A percentile compares a stretch with the other conserved stretches of the same genome.
Conservation (phyloP, 2,113 vertebrate species). For the Probosciger aterrimus region DNA sequence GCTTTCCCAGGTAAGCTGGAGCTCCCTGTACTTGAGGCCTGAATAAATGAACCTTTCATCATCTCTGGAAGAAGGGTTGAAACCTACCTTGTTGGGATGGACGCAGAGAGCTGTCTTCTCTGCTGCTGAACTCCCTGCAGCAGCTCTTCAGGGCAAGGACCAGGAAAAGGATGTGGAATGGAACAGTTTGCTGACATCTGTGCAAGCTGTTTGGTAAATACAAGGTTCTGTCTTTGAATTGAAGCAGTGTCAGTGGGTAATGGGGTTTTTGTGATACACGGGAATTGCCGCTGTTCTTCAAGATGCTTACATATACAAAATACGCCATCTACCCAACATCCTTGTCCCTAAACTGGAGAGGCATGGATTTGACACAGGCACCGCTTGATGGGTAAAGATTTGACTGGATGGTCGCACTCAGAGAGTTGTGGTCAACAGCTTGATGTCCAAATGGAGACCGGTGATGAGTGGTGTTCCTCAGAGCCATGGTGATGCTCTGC, state of each 20-base stretch:
- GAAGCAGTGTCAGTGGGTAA: not conserved
- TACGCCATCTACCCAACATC: not conserved
- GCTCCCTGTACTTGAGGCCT: not conserved
- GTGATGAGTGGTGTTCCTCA: not conserved
- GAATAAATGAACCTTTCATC: conserved; percentile 31
- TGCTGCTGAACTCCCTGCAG: not conserved
- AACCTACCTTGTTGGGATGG: not conserved
- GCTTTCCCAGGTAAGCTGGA: conserved; percentile 20
- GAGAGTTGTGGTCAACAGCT: not conserved
- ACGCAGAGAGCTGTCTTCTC: not conserved
- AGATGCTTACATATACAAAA: not conserved
- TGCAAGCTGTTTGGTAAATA: not conserved
- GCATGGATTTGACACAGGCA: not conserved
- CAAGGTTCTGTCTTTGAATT: not conserved
- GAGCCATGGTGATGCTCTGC: not conserved
- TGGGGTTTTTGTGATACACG: not conserved
- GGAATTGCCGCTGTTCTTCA: not conserved
- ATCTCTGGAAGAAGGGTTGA: not conserved
- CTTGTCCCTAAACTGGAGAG: not conserved
- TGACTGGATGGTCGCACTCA: not conserved
- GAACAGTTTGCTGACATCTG: no score
- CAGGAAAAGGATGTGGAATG: not conserved
- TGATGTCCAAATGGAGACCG: not conserved
- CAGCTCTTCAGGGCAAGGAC: not conserved
- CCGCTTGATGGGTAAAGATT: not conserved